Conservation (phyloP, 1,140 invertebrate species). For the Drosophila ohnishii region DNA sequence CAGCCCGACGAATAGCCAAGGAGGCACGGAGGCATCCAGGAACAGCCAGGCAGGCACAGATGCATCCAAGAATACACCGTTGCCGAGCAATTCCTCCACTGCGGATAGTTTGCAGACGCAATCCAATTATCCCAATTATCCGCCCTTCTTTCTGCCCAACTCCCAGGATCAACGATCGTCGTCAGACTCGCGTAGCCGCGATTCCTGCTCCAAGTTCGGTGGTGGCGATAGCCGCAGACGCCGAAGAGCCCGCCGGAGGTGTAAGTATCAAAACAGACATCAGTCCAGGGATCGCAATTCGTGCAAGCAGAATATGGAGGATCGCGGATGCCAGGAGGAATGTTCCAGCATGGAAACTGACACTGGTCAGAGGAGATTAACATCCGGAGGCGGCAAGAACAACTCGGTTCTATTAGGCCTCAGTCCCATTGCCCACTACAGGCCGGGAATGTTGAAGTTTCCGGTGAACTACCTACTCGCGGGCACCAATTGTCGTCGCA, state of each 20-base stretch:
- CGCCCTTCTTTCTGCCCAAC: slow-evolving; percentile 33
- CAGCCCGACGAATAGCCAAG: background rate
- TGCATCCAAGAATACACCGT: rapidly evolving
- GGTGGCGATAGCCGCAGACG: background rate
- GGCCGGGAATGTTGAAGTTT: slow-evolving; percentile 40
- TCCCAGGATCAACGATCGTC: slow-evolving; percentile 6
- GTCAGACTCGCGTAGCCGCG: background rate
- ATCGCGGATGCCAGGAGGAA: background rate
- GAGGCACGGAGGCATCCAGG: background rate
- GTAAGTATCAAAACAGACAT: background rate
- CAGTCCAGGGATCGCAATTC: background rate
- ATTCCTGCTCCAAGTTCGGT: slow-evolving; percentile 16
- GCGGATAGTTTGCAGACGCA: background rate
- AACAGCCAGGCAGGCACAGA: background rate
- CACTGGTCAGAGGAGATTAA: too few relatives aligned
- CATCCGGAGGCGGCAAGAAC: background rate
- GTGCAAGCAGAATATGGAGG: slow-evolving; percentile 2
- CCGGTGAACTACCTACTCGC: slow-evolving; percentile 27
- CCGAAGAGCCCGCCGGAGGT: background rate
- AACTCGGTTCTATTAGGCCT: slow-evolving; percentile 2
- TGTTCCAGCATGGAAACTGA: too few relatives aligned
- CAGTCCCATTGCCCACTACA: slow-evolving; percentile 49
- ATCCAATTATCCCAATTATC: too few relatives aligned
- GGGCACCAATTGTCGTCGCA: slow-evolving; percentile 37
- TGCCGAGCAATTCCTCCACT: too few relatives aligned